Conservation (phyloP, 1,140 invertebrate genomes). For the Meteorus sp. region DNA sequence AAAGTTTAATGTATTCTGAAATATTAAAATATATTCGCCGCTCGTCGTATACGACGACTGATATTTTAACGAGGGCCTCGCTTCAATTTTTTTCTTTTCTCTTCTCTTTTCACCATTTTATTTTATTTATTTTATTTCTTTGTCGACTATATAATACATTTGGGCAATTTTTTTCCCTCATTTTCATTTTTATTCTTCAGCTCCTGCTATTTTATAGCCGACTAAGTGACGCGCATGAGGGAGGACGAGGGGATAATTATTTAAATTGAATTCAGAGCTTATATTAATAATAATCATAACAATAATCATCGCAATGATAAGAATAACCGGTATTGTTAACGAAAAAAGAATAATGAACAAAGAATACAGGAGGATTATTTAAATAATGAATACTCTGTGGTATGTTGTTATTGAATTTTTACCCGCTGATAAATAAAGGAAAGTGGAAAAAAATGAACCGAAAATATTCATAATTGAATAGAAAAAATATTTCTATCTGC, state of each 20-base stretch:
- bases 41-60: slow-evolving; percentile 44
- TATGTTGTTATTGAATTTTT: too few relatives aligned
- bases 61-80: slow-evolving; percentile 52
- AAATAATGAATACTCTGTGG: too few relatives aligned
- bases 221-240: background rate
- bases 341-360: too few relatives aligned
- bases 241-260: slow-evolving; percentile 23
- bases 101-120: background rate
- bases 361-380: too few relatives aligned
- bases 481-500: too few relatives aligned
- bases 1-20: slow-evolving; percentile 60
- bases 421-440: too few relatives aligned
- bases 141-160: too few relatives aligned
- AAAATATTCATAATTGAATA: too few relatives aligned
- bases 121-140: background rate
- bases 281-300: slow-evolving; percentile 6
- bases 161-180: too few relatives aligned
- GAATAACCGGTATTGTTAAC: too few relatives aligned
- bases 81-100: slow-evolving; percentile 28
- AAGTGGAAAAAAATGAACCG: too few relatives aligned
- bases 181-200: background rate
- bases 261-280: slow-evolving; percentile 13
- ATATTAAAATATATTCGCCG: slow-evolving; percentile 59
- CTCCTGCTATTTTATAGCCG: slow-evolving; percentile 14
- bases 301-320: too few relatives aligned